Evolutionary conservation across 2,113 vertebrate species (phyloP).

Genomic region (Microcebus tavaratra): DNA sequence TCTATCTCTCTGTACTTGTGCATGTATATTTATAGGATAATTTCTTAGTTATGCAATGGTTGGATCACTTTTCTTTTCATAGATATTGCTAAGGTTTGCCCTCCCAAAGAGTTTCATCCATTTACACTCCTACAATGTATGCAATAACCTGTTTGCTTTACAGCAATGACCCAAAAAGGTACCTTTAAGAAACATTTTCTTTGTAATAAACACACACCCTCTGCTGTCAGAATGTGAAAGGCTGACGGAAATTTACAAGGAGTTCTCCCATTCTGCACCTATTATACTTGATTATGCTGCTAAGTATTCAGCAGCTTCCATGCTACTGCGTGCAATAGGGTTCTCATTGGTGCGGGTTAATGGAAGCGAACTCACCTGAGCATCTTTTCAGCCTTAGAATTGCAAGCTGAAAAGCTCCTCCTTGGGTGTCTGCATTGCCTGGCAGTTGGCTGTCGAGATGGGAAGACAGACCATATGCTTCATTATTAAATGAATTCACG

Average conservation of each 20-base stretch:
- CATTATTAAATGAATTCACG: constrained; percentile 77
- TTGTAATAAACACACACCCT: constrained; percentile 42
- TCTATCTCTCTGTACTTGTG: neutral
- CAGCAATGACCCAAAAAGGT: neutral
- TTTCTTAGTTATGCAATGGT: neutral
- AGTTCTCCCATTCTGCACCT: constrained; percentile 17
- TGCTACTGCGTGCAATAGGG: constrained; percentile 48
- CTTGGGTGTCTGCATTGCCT: neutral
- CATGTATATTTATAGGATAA: constrained; percentile 30
- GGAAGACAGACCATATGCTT: constrained; percentile 61
- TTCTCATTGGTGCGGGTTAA: constrained; percentile 75
- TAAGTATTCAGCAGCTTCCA: constrained; percentile 74
- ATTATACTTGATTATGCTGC: constrained; percentile 70
- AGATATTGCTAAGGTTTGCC: constrained; percentile 2
- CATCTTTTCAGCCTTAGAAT: constrained; percentile 55
- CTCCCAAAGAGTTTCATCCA: constrained; percentile 37
- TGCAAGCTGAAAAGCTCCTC: constrained; percentile 30
- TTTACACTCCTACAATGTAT: constrained; percentile 21
- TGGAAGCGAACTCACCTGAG: constrained; percentile 76
- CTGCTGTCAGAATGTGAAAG: constrained; percentile 15
- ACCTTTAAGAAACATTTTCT: constrained; percentile 48
- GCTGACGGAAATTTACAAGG: constrained; percentile 40
- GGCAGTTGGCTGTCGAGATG: constrained; percentile 44
- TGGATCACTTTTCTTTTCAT: constrained; percentile 57
- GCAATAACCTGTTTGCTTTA: constrained; percentile 56